Conservation (phyloP, 1,140 invertebrate species). For the Papilio xuthus region DNA sequence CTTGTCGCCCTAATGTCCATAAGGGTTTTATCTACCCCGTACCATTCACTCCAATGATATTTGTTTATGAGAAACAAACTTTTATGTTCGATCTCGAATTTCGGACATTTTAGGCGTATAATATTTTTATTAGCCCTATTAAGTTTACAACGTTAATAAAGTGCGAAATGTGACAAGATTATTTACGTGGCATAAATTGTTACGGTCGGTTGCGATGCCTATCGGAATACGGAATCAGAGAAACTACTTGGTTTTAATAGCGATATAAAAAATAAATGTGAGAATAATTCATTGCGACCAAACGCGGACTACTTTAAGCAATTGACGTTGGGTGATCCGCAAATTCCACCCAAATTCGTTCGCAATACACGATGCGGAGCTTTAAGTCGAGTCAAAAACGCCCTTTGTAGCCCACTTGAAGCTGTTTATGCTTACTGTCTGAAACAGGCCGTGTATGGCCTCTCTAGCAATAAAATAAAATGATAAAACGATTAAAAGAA, state of each 20-base stretch:
- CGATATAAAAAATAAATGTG: slow-evolving; percentile 12
- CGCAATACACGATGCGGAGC: too few relatives aligned
- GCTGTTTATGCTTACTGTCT: too few relatives aligned
- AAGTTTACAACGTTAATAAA: slow-evolving; percentile 60
- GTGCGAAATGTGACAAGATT: slow-evolving; percentile 50
- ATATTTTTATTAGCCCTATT: slow-evolving; percentile 54
- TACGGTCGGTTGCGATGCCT: slow-evolving; percentile 48
- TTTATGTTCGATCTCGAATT: slow-evolving; percentile 54
- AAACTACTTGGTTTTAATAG: slow-evolving; percentile 10
- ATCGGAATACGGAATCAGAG: slow-evolving; percentile 34
- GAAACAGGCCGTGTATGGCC: too few relatives aligned
- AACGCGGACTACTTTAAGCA: background rate
- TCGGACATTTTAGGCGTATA: slow-evolving; percentile 45
- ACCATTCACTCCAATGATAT: slow-evolving; percentile 57
- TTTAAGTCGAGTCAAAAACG: too few relatives aligned
- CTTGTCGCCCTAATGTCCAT: slow-evolving; percentile 63
- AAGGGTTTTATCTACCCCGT: slow-evolving; percentile 72
- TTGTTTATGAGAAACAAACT: slow-evolving; percentile 69
- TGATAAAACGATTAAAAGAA: too few relatives aligned
- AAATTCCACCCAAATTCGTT: background rate
- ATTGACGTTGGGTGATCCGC: background rate
- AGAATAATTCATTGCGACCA: background rate
- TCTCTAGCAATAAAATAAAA: too few relatives aligned
- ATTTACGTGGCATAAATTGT: slow-evolving; percentile 61
- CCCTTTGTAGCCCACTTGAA: too few relatives aligned